Conservation (phyloP, 2,113 vertebrate genomes). For the Oreocharis arfaki region DNA sequence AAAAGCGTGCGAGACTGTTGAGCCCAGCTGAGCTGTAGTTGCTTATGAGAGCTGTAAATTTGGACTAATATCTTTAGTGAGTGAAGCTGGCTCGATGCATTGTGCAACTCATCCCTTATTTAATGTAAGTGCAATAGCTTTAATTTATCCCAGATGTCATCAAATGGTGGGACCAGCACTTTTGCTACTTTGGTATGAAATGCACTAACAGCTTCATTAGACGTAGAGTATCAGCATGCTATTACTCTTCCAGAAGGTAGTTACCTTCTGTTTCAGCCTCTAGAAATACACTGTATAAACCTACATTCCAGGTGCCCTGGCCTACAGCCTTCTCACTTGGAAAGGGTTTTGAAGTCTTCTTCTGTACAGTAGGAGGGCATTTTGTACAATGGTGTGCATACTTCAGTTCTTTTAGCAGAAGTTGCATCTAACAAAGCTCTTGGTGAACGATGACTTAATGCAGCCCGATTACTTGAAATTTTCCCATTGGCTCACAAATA, state of each 20-base stretch:
- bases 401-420: neutral
- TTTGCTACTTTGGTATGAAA: neutral
- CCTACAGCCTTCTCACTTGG: neutral
- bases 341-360: neutral
- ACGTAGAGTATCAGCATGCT: neutral
- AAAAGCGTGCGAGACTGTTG: neutral
- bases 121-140: neutral
- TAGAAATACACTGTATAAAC: neutral
- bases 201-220: neutral
- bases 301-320: neutral
- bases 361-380: neutral
- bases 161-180: neutral
- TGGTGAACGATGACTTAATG: neutral
- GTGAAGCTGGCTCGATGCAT: neutral
- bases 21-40: neutral
- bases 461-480: neutral
- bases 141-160: neutral
- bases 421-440: neutral
- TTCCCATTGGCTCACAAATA: neutral
- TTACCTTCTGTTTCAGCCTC: neutral
- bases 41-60: constrained; percentile 3
- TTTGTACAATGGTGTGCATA: neutral
- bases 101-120: neutral
- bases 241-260: neutral
- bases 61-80: neutral